Evolutionary conservation across 1,140 invertebrate species (phyloP), one percentile per base, ranked within the genome.

Genomic region (Spodoptera litura): DNA sequence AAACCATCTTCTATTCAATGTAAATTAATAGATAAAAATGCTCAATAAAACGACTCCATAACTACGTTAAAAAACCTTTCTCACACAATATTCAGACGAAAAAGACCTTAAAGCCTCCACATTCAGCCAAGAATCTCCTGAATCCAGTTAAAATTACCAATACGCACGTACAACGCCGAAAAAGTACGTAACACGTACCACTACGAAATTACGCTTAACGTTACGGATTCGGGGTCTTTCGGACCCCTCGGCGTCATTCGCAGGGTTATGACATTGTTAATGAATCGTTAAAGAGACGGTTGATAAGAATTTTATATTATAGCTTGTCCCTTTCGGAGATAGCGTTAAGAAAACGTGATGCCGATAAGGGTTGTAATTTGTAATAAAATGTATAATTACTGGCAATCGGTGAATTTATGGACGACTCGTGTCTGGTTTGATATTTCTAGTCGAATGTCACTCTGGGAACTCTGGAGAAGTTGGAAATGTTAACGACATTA

Each of bases 191-290:
- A 62, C 73, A 62, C 73, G 73, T 62, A 64, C 58, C 49, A 53
- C 15, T 58, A 35, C 25, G 25, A 62, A 64, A 75, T 62, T 31
- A 64, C 73, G 58, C 44, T 31, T 62, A 75, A 75, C 62, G 73
- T 62, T 62, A 62, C 58, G 44, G 59, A 75, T 52, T 64, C 59
- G 55, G 73, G 58, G 73, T 75, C 71, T n/a, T 44, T 59, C 25
- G 49, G 71, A 74, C 71, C 56, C 56, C 27, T 59, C 55, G 27
- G 35, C 27, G 44, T 61, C 73, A 75, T 75, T 75, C 27, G 58
- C 15, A 74, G 71, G 72, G 78, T 68, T 79, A 74, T 79, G 66
- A 66, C 72, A 74, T 74, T 15, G 61, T 73, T 79, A 79, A 79
- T 79, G 74, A 72, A 79, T 74, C 78, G 71, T 79, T 68, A 66